Conservation (phyloP, 2,113 vertebrate species). For the Apteryx mantelli region DNA sequence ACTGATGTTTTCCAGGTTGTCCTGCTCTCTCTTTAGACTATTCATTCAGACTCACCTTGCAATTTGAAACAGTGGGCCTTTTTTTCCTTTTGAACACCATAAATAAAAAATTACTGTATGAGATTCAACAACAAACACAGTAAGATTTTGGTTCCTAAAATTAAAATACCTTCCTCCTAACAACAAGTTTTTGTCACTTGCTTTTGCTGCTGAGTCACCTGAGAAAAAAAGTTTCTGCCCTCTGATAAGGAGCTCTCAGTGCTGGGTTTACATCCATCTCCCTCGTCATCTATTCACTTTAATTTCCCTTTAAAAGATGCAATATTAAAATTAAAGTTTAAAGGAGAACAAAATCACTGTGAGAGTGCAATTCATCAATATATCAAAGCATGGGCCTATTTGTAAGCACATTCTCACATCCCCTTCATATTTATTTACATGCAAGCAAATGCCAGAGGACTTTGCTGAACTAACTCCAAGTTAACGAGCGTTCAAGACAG, state of each 20-base stretch:
- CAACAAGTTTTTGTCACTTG: neutral
- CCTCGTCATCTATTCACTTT: neutral
- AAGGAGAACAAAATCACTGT: neutral
- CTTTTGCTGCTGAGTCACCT: neutral
- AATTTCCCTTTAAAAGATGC: neutral
- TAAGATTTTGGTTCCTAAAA: neutral
- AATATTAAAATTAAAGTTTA: neutral
- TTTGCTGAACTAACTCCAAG: neutral
- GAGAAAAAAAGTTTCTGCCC: neutral
- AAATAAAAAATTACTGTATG: neutral
- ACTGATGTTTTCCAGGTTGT: neutral
- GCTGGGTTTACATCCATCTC: neutral
- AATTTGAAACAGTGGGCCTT: neutral
- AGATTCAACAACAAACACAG: neutral
- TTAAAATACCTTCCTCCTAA: neutral
- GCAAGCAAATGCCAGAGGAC: neutral
- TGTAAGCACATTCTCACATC: neutral
- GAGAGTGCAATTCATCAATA: neutral
- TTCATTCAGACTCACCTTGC: neutral
- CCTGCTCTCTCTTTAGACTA: neutral
- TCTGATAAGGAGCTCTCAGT: neutral
- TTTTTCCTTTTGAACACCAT: neutral
- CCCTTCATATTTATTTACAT: neutral
- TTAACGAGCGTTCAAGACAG: neutral
- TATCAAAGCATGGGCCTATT: neutral